Conservation (phyloP, 2,888 invertebrate genomes). For the Psylliodes chrysocephalus region DNA sequence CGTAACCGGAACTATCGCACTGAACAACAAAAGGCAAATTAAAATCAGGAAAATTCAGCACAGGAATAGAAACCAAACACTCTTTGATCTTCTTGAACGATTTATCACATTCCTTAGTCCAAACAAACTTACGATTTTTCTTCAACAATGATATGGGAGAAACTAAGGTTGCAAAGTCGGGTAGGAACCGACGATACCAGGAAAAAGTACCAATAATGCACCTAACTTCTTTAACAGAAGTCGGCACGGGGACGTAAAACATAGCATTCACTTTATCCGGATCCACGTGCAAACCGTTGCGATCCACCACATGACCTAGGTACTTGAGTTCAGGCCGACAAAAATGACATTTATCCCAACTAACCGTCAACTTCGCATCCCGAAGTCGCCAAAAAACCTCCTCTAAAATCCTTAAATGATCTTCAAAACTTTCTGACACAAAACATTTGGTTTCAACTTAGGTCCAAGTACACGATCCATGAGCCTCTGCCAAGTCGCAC, state of each 20-base stretch:
- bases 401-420: conserved; percentile 1
- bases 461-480: too few species aligned
- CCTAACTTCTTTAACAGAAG: too few species aligned
- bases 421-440: too few species aligned
- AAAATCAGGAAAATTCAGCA: too few species aligned
- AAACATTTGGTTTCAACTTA: conserved; percentile 32
- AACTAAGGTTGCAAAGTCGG: conserved; percentile 32
- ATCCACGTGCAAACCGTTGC: conserved; percentile 29
- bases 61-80: conserved; percentile 25
- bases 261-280: too few species aligned
- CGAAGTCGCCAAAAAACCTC: conserved; percentile 12
- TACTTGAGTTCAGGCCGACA: conserved; percentile 27
- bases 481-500: conserved; percentile 41
- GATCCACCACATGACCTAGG: conserved; percentile 33
- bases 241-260: neutral
- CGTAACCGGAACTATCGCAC: too few species aligned
- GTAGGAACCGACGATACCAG: conserved; percentile 44
- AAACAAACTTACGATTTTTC: conserved; percentile 35
- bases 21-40: too few species aligned
- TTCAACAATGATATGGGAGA: conserved; percentile 32
- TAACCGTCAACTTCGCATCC: conserved; percentile 29
- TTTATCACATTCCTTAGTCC: too few species aligned
- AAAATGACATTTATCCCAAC: too few species aligned
- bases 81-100: conserved; percentile 37
- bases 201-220: conserved; percentile 40